Evolutionary conservation across 2,113 vertebrate species (phyloP), one percentile per base, ranked within the genome.

Genomic region (Brienomyrus longianalis): DNA sequence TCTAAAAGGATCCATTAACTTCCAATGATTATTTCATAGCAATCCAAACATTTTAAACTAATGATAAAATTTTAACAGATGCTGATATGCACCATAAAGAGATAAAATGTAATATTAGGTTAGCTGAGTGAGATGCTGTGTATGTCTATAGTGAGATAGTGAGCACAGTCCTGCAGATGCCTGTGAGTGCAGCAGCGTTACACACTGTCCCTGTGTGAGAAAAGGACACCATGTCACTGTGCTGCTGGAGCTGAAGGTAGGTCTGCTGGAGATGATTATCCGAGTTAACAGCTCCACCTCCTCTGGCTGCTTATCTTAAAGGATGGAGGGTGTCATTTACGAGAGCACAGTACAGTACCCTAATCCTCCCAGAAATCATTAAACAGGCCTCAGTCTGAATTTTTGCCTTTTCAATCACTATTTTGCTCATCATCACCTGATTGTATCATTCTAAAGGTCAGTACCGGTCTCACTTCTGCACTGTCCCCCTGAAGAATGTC

Each of bases 1-100:
- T 94, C 94, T 92, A 95, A 94, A 95, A 90, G 56, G 95, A 95
- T 94, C 70, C 86, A 95, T 95, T 94, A 94, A 95, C 95, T 90
- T 5, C 89, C 92, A 92, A 95, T 95, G 94, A 95, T 92, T 95
- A 92, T 95, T 96, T 94, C 89, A 95, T 94, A 93, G 54, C 93
- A 92, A 93, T 94, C 21, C 35, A 45, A 83, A 52, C 54, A 39
- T 19, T 21, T 45, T 56, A 59, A 47, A 89, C 23, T 47, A 15
- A 59, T 88, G 50, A 88, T 47, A n/a, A 88, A 47, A 87, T 19
- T 54, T 56, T 87, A 15, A 50, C 19, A n/a, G 10, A 85, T 80
- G 74, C 74, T 80, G 11, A 80, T 80, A 39, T 39, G 4, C 2
- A 43, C 13, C 66, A 39, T 43, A 85, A n/a, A 85, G 9, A 85